Conservation (phyloP, 2,113 vertebrate species). For the Cyprinodon brontotheroides region DNA sequence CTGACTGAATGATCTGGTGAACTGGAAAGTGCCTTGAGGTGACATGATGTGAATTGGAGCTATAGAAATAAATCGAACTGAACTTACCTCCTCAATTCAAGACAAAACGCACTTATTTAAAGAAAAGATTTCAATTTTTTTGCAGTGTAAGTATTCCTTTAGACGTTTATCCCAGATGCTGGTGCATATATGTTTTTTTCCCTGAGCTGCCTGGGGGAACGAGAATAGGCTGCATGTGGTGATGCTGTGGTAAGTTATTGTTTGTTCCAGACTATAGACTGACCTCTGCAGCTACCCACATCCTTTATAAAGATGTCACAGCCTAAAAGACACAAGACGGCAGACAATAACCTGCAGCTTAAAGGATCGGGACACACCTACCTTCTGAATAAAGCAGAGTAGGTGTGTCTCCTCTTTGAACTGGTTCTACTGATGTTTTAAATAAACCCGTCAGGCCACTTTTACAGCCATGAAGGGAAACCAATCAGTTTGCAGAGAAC, state of each 20-base stretch:
- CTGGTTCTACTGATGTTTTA: not conserved
- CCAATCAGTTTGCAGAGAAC: not conserved
- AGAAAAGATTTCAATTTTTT: too few species aligned
- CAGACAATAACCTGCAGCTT: not conserved
- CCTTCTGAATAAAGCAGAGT: not conserved
- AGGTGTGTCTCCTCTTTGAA: not conserved
- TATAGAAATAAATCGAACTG: too few species aligned
- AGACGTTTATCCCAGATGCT: not conserved
- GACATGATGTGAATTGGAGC: too few species aligned
- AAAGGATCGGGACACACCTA: not conserved
- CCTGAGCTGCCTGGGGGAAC: not conserved
- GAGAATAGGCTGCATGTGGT: not conserved
- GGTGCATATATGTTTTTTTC: not conserved
- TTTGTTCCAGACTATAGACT: not conserved
- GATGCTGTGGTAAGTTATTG: not conserved
- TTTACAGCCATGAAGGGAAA: not conserved
- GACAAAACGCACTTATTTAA: too few species aligned
- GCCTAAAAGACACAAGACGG: not conserved
- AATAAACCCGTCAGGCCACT: not conserved
- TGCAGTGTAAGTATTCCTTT: too few species aligned
- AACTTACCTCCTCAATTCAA: too few species aligned
- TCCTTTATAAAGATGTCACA: not conserved
- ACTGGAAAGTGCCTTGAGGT: too few species aligned
- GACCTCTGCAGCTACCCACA: not conserved
- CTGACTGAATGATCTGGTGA: too few species aligned